A percentile compares a stretch with the other conserved stretches of the same genome.
These are phyloP conservation scores for Drosophila murphyi DNA, from an alignment of 1,140 invertebrate species.

Conservation along the genomic window DNA sequence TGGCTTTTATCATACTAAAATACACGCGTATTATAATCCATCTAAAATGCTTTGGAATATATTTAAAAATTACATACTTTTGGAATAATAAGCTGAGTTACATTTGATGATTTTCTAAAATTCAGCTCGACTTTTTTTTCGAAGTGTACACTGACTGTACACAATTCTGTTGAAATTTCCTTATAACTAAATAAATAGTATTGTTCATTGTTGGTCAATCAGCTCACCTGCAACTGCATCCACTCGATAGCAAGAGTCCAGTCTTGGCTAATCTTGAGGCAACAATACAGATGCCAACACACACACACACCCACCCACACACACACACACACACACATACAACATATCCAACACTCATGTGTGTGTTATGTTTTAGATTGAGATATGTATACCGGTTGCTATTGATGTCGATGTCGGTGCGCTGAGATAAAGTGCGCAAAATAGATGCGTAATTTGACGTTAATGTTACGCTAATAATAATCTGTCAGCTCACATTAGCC, in stretches of 20 bases:
- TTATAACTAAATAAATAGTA: not conserved
- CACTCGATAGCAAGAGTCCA: slow-evolving; percentile 1
- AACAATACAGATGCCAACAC: slow-evolving; percentile 11
- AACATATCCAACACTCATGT: not conserved
- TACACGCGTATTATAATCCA: no score
- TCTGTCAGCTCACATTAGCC: slow-evolving; percentile 78
- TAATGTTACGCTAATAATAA: slow-evolving; percentile 84
- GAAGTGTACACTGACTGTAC: not conserved
- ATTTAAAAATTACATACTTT: no score
- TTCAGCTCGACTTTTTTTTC: no score
- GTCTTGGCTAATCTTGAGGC: not conserved
- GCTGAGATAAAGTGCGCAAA: slow-evolving; percentile 77
- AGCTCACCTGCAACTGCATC: slow-evolving; percentile 12
- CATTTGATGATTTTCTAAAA: no score
- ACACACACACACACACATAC: not conserved
- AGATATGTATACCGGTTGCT: slow-evolving; percentile 10
- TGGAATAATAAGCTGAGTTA: no score
- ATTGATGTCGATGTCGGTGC: slow-evolving; percentile 28
- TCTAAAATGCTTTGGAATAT: no score
- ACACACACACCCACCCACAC: not conserved
- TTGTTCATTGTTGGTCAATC: slow-evolving; percentile 3
- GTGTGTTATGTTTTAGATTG: slow-evolving; percentile 29
- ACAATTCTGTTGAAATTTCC: slow-evolving; percentile 1
- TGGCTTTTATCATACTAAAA: no score
- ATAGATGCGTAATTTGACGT: slow-evolving; percentile 83